phyloP scores from a whole-genome alignment of 2,888 invertebrate genomes.

The Cylindroiulus punctatus region DNA sequence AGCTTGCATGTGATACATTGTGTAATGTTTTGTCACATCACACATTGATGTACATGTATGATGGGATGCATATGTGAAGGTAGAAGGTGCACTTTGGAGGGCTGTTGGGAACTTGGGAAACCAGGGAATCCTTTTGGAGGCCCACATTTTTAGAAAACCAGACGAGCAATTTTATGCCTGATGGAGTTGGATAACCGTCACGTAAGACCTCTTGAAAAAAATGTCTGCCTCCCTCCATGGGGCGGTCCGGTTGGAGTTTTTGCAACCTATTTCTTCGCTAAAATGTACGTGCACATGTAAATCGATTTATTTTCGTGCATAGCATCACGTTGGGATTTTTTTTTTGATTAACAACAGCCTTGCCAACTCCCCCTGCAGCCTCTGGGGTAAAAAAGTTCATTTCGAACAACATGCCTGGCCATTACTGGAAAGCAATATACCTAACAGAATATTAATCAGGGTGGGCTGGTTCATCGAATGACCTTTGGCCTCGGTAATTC shows the following conservation, averaged over 20 bases:
- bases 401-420: background rate
- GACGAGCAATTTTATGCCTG: background rate
- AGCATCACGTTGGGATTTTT: conserved; percentile 7
- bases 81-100: too few relatives aligned
- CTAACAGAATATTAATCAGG: background rate
- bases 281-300: background rate
- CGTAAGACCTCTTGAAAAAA: background rate
- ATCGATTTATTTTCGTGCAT: conserved; percentile 29
- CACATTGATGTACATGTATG: too few relatives aligned
- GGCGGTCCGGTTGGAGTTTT: background rate
- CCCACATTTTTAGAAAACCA: background rate
- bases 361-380: background rate
- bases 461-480: background rate
- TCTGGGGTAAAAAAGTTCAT: background rate
- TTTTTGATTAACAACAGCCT: conserved; percentile 11
- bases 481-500: background rate
- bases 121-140: too few relatives aligned
- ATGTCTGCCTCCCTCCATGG: background rate
- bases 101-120: too few relatives aligned
- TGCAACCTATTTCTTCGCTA: background rate
- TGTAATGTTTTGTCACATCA: too few relatives aligned
- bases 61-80: background rate
- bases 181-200: background rate
- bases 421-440: background rate
- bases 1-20: background rate